These are phyloP conservation scores for Sarcoramphus papa DNA, from an alignment of 2,797 vertebrate genomes.

Conservation along the genomic window DNA sequence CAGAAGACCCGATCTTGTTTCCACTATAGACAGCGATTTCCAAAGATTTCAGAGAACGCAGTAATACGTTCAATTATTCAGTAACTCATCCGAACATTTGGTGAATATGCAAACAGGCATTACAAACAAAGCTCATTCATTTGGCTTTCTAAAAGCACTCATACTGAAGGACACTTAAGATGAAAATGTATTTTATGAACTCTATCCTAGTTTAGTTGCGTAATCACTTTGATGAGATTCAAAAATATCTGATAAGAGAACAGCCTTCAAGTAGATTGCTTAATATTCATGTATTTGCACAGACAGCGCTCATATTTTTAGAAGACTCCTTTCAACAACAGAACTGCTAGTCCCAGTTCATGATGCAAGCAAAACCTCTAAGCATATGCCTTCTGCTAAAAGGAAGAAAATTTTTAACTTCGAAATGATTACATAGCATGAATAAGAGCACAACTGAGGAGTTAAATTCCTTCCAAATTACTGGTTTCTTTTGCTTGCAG, in stretches of 20 bases:
- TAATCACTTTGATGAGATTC: neutral
- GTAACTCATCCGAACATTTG: neutral
- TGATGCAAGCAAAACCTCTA: neutral
- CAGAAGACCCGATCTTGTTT: neutral
- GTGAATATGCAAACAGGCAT: neutral
- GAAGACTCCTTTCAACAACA: neutral
- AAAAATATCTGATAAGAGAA: conserved; percentile 39
- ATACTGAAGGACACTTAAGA: neutral
- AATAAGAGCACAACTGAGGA: neutral
- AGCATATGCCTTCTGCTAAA: neutral
- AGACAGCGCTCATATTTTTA: neutral
- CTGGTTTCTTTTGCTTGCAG: neutral
- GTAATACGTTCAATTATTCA: neutral
- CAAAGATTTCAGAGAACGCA: neutral
- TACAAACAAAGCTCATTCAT: neutral
- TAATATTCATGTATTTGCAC: neutral
- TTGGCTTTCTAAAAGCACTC: conserved; percentile 1
- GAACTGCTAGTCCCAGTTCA: neutral
- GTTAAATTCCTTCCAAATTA: neutral
- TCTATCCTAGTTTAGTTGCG: neutral
- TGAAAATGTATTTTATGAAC: neutral
- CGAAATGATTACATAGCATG: neutral
- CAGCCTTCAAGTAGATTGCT: neutral
- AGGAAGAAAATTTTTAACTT: neutral
- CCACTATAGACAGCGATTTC: neutral